Base-by-base conservation (phyloP, 2,113 vertebrate genomes). In the Meles meles region DNA sequence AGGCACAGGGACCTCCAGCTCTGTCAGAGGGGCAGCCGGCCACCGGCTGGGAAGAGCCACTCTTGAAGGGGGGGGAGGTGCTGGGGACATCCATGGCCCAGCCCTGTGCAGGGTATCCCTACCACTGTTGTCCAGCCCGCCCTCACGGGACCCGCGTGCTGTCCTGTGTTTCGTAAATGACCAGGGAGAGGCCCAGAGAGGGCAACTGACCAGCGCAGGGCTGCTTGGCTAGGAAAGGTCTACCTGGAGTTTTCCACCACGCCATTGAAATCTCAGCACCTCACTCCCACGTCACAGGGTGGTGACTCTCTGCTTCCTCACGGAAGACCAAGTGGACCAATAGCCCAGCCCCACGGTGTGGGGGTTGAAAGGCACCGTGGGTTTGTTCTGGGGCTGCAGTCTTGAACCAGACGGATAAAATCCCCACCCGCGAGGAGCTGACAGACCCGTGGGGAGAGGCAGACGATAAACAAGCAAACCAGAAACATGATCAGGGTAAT, bases 301-400 rank as follows among this genome's bases (percentile, higher is more conserved):
- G 25, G 34, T n/a, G 29, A 29, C 23, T 86, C 57, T 42, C 55
- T 55, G 10, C 49, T 71, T 86, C 39, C 39, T 77, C 52, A 7
- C 1, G 11, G 61, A 37, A 89, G 65, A 52, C 20, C 21, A 65
- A 29, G 0, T 5, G 23, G 44, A 29, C 23, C 14, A 27, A 8
- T 7, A 9, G 42, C 52, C 76, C 14, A 10, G 25, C 8, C 2
- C 27, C 25, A 3, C 0, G 0, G 84, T 8, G 13, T 12, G 6
- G n/a, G n/a, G n/a, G 21, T 34, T 59, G 39, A 37, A 82, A 77
- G 59, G 29, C 12, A 4, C n/a, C 7, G 3, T 11, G 14, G 23
- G 29, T 18, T 42, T 17, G 13, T 57, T 23, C 17, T 17, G 55
- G 31, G 31, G 9, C 10, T 47, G n/a, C 23, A 21, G 42, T 9